Evolutionary conservation across 2,113 vertebrate species (phyloP), one percentile per base, ranked within the genome.

Genomic region (Mesocricetus auratus): DNA sequence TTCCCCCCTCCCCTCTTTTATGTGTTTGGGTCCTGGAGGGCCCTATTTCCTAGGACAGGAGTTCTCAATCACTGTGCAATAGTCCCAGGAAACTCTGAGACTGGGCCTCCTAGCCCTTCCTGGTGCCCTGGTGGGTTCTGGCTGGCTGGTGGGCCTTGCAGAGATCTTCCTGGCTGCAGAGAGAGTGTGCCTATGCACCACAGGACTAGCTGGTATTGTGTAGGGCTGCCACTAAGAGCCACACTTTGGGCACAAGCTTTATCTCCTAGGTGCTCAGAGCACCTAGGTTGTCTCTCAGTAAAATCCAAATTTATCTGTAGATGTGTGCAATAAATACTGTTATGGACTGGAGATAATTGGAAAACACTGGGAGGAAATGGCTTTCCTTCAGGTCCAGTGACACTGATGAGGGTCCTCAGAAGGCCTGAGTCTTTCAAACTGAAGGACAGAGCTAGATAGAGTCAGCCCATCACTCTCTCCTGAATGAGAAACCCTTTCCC

Each of bases 21-120:
- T 82, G 94, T 62, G 88, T 22, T 53, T 85, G 87, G 33, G 88
- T 87, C 90, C 45, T 56, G 3, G 95, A 91, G 33, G 75, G 22
- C 75, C 36, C 94, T 77, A 7, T 95, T 88, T 96, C 60, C 95
- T 97, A 74, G 96, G 93, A 98, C 69, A 95, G 94, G 97, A 98
- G 95, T 98, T 98, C 98, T 98, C 98, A 97, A 91, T 97, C 93
- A n/a, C 97, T 98, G 98, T 98, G 98, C 98, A 98, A 98, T 98
- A 98, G 89, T 91, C 95, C 82, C 96, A 94, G 96, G 91, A 87
- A 0, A 7, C 69, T 89, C 83, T 97, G 86, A 95, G 92, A 96
- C 96, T 96, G 88, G 82, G 78, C 94, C 42, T 79, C 74, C 81
- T 62, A 62, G 58, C 47, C 42, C 60, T 36, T 83, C 75, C 79